These are phyloP conservation scores for Tupaia chinensis DNA, from an alignment of 2,113 vertebrate species.

Conservation along the genomic window DNA sequence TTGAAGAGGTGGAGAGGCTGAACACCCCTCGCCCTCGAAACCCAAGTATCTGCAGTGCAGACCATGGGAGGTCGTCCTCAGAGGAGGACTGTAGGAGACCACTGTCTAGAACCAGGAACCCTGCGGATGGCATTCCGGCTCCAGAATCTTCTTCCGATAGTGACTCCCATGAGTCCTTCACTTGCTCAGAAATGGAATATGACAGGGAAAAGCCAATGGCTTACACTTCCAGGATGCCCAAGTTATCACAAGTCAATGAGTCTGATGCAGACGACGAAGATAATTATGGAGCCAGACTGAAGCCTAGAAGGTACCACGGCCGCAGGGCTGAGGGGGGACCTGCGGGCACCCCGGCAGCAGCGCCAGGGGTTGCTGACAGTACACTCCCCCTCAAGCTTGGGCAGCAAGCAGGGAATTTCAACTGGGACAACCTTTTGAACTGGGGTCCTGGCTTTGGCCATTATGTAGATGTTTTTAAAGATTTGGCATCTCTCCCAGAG, in stretches of 20 bases:
- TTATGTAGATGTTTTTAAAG: slow-evolving; percentile 98
- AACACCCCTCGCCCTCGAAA: slow-evolving; percentile 97
- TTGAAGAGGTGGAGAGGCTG: slow-evolving; percentile 98
- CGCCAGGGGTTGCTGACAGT: slow-evolving; percentile 85
- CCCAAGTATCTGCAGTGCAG: slow-evolving; percentile 98
- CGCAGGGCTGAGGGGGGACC: slow-evolving; percentile 94
- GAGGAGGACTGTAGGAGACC: slow-evolving; percentile 96
- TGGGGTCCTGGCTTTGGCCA: slow-evolving; percentile 98
- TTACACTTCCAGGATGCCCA: slow-evolving; percentile 95
- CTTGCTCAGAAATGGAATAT: slow-evolving; percentile 99
- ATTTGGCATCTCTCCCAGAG: slow-evolving; percentile 97
- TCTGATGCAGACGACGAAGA: slow-evolving; percentile 98
- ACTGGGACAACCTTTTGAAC: slow-evolving; percentile 99
- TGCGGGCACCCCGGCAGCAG: slow-evolving; percentile 82
- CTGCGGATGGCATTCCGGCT: slow-evolving; percentile 95
- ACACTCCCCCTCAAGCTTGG: slow-evolving; percentile 92
- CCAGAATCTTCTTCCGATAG: slow-evolving; percentile 98
- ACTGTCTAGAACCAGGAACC: slow-evolving; percentile 95
- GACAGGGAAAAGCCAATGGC: slow-evolving; percentile 95
- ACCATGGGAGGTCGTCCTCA: slow-evolving; percentile 96
- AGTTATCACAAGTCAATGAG: slow-evolving; percentile 98
- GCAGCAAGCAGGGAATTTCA: slow-evolving; percentile 93
- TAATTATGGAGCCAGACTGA: slow-evolving; percentile 92
- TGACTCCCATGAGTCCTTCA: slow-evolving; percentile 99
- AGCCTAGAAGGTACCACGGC: slow-evolving; percentile 94